Base-by-base conservation (phyloP, 2,113 vertebrate species). In the Pongo pygmaeus region DNA sequence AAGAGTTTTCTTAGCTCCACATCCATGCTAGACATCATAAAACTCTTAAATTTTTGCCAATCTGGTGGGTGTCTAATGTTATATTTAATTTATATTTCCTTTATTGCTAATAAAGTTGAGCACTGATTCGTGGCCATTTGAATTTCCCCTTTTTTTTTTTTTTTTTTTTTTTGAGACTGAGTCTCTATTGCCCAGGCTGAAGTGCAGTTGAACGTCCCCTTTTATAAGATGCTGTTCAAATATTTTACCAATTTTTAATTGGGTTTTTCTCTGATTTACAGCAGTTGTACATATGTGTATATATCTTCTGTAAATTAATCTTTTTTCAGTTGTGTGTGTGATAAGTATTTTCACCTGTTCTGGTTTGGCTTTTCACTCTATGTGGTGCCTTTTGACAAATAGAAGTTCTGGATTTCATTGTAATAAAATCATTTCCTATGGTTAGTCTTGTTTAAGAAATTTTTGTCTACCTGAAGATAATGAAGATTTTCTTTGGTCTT, bases 391-490 rank as follows among this genome's bases (percentile, higher is more conserved):
- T 90, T 59, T n/a, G 52, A 61, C 84, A 52, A 70, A 77, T 9
- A 80, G 83, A 89, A 35, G 1, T 84, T 94, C 64, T 88, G 43
- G 18, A 46, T 96, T 64, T 92, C 61, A 77, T 5, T 84, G 10
- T 72, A 52, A 67, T 40, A 16, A 84, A 91, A 72, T 48, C n/a
- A 89, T 96, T 94, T 92, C 57, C 25, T 11, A 2, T 84, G 52
- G 32, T 83, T 93, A 91, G 52, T 83, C n/a, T 97, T 83, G 35
- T 77, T 70, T 91, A 81, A 93, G 16, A 91, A 74, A 87, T 87
- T 97, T 86, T 91, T 18, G 83, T 35, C 55, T 93, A 35, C 32
- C 52, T 55, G 27, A 32, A 84, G 43, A 69, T 93, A 87, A 70
- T 74, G 25, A 90, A 80, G 38, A 90, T 79, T 94, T 91, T 96